Evolutionary conservation across 1,140 invertebrate genomes (phyloP).

Genomic region (Probaryconus sp.): DNA sequence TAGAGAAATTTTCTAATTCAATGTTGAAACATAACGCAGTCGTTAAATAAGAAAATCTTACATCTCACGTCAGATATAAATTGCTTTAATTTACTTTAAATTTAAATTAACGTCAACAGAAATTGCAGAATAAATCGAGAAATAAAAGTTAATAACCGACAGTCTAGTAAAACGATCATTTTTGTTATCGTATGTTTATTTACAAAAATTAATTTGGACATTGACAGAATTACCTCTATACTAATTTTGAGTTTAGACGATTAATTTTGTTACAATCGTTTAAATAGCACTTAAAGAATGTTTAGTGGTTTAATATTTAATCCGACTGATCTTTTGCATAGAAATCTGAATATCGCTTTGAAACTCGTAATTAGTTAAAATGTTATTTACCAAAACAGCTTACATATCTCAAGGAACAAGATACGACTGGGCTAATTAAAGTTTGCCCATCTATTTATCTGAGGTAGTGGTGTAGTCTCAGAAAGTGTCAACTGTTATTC

Average conservation of each 20-base stretch:
- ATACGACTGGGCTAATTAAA: constrained; percentile 54
- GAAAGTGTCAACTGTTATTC: constrained; percentile 53
- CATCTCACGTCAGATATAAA: no score
- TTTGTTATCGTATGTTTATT: no score
- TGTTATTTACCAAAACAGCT: constrained; percentile 40
- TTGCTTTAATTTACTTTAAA: no score
- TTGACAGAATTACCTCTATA: no score
- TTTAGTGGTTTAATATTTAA: background rate
- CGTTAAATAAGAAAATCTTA: background rate
- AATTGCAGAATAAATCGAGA: no score
- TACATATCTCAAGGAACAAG: constrained; percentile 48
- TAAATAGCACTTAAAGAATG: background rate
- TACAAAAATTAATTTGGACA: no score
- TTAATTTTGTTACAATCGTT: background rate
- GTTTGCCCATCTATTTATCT: constrained; percentile 54
- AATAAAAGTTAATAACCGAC: no score
- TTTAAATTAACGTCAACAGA: no score
- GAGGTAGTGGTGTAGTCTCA: constrained; percentile 26
- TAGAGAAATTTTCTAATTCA: background rate
- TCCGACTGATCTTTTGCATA: background rate
- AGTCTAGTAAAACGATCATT: no score
- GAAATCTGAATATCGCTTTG: constrained; percentile 33
- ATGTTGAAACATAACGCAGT: background rate
- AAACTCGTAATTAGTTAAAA: constrained; percentile 53
- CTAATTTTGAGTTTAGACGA: no score